Conservation (phyloP, 2,113 vertebrate species). For the Limanda limanda region DNA sequence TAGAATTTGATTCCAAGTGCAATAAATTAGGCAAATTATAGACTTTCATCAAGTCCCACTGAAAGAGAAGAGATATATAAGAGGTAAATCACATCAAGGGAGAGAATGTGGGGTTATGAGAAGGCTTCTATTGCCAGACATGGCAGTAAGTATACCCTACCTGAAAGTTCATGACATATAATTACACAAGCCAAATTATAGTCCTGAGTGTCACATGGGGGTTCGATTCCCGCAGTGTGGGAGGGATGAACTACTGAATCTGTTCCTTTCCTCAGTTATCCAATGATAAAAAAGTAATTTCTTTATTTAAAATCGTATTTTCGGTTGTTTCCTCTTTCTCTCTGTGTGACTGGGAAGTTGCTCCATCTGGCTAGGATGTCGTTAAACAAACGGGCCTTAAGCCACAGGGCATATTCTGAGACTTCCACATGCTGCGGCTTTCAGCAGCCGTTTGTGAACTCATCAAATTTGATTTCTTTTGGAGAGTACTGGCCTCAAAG, state of each 20-base stretch:
- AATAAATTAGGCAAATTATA: no score
- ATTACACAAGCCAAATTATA: constrained; percentile 36
- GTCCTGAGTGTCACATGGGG: constrained; percentile 17
- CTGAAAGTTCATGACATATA: constrained; percentile 48
- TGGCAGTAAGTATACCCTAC: constrained; percentile 6
- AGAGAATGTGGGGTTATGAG: constrained; percentile 12
- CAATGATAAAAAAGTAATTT: not conserved
- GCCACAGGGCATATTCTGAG: constrained; percentile 32
- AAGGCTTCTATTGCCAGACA: constrained; percentile 27
- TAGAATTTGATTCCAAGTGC: no score
- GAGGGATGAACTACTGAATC: constrained; percentile 20
- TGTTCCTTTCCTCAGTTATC: not conserved
- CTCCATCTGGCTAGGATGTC: constrained; percentile 56
- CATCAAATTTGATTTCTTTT: constrained; percentile 29
- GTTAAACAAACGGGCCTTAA: constrained; percentile 50
- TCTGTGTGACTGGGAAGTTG: constrained; percentile 19
- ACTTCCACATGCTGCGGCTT: constrained; percentile 23
- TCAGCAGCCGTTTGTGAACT: constrained; percentile 1
- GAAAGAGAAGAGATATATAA: no score
- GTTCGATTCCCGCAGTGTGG: constrained; percentile 7
- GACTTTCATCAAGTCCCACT: no score
- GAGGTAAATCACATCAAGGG: not conserved
- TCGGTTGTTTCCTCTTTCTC: constrained; percentile 33
- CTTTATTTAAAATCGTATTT: not conserved
- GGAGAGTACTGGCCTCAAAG: constrained; percentile 1